phyloP scores from a whole-genome alignment of 2,797 vertebrate genomes.

The Rhinogobio ventralis region DNA sequence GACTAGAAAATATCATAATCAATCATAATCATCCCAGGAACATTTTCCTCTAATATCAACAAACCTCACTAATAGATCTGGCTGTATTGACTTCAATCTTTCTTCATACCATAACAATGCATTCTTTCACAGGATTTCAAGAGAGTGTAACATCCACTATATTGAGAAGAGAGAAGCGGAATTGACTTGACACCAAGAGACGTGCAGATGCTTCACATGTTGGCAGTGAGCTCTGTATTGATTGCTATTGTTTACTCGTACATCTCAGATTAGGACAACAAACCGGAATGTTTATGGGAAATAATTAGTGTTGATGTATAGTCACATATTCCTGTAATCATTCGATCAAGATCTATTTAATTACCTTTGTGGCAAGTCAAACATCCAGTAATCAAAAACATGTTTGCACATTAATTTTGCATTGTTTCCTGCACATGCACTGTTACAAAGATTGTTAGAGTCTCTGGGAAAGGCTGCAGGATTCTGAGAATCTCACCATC shows the following conservation, averaged over 20 bases:
- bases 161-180: not conserved
- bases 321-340: slow-evolving; percentile 44
- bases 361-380: slow-evolving; percentile 39
- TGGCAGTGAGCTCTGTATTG: not conserved
- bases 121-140: slow-evolving; percentile 11
- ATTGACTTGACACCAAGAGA: not conserved
- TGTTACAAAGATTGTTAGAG: slow-evolving; percentile 49
- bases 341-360: slow-evolving; percentile 28
- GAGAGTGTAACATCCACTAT: not conserved
- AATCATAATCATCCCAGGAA: slow-evolving; percentile 25
- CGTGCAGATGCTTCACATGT: not conserved
- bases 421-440: slow-evolving; percentile 46
- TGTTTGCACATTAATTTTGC: slow-evolving; percentile 27
- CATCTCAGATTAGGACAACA: slow-evolving; percentile 34
- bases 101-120: not conserved
- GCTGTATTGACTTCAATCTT: not conserved
- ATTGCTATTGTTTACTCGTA: slow-evolving; percentile 15
- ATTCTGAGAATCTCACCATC: slow-evolving; percentile 53
- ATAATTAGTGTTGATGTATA: slow-evolving; percentile 32
- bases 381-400: slow-evolving; percentile 52
- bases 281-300: slow-evolving; percentile 35
- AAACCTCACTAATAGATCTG: not conserved
- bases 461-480: slow-evolving; percentile 48
- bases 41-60: slow-evolving; percentile 17
- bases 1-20: slow-evolving; percentile 37